Evolutionary conservation across 2,797 vertebrate genomes (phyloP), one percentile per base, ranked within the genome.

Genomic region (Manis javanica): DNA sequence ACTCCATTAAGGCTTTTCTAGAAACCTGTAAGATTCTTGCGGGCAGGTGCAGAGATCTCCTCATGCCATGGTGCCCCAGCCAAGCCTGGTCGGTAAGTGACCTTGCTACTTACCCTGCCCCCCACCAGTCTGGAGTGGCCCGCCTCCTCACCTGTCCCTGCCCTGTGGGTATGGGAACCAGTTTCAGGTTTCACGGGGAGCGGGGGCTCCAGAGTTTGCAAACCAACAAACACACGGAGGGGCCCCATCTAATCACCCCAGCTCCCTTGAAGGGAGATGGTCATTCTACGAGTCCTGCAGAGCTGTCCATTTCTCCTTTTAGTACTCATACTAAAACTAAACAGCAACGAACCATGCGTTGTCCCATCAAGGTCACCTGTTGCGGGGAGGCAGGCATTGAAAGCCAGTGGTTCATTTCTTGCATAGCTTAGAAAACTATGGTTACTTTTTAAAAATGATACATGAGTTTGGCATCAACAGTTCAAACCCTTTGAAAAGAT

Each of bases 121-220:
- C 72, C 29, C 29, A 24, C 72, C 74, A 0, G 15, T 11, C 31
- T 18, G 29, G 63, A 49, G 42, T 7, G 7, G 4, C 13, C 64
- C 49, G 46, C 88, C 61, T 46, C 72, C 21, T 8, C 19, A 0
- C 37, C 39, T 26, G 39, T 59, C 24, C 51, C 39, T 9, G 31
- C 31, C 23, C 34, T 63, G 46, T 2, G 0, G 14, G 57, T 6
- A 8, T 2, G 5, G 79, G 15, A 14, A 34, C 24, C 64, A 0
- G 4, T 63, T 42, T 69, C 5, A 1, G n/a, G 37, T 37, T 37
- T 64, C 74, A 69, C 29, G 0, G 0, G 46, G 14, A 31, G 1
- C 0, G 37, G 14, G 31, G 29, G 46, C 31, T 37, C 37, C 77
- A 0, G 14, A 72, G 46, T 5, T 26, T 24, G 5, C 12, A 16